These are phyloP conservation scores for Mnemiopsis leidyi DNA, from an alignment of 37 sponge, comb jelly and placozoan species.

Conservation along the genomic window DNA sequence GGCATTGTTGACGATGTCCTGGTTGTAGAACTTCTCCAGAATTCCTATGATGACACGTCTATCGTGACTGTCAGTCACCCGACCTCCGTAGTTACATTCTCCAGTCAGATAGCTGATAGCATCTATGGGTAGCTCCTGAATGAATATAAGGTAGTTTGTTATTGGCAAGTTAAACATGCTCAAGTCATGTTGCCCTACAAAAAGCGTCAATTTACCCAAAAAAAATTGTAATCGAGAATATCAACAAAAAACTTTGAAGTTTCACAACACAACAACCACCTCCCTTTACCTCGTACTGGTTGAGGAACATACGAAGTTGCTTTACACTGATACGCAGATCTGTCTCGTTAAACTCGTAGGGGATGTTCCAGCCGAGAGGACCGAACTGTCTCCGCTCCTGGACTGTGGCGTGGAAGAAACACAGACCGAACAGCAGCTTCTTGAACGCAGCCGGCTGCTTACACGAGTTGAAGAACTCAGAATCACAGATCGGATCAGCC, in stretches of 20 bases:
- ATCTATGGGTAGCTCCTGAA: slow-evolving; percentile 89
- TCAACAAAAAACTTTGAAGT: too few species aligned
- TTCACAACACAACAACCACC: too few species aligned
- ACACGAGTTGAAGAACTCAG: slow-evolving; percentile 89
- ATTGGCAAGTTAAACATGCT: too few species aligned
- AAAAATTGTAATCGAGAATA: too few species aligned
- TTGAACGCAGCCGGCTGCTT: slow-evolving; percentile 82
- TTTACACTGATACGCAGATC: slow-evolving; percentile 95
- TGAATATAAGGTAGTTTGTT: too few species aligned
- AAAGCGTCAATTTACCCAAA: too few species aligned
- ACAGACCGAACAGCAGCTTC: slow-evolving; percentile 92
- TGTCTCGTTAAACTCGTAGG: slow-evolving; percentile 99
- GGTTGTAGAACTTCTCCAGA: slow-evolving; percentile 93
- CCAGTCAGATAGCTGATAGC: slow-evolving; percentile 95
- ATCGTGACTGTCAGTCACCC: slow-evolving; percentile 99
- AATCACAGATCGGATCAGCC: slow-evolving; percentile 91
- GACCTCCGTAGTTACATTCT: slow-evolving; percentile 98
- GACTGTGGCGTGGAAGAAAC: slow-evolving; percentile 97
- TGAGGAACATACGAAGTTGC: slow-evolving; percentile 97
- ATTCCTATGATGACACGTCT: slow-evolving; percentile 88
- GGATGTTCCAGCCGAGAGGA: slow-evolving; percentile 97
- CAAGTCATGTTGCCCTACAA: too few species aligned
- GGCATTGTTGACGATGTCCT: slow-evolving; percentile 71
- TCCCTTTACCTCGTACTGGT: slow-evolving; percentile 97
- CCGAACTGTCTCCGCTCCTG: slow-evolving; percentile 98